Evolutionary conservation across 2,797 vertebrate species (phyloP).

Genomic region (Myotis findleyi): DNA sequence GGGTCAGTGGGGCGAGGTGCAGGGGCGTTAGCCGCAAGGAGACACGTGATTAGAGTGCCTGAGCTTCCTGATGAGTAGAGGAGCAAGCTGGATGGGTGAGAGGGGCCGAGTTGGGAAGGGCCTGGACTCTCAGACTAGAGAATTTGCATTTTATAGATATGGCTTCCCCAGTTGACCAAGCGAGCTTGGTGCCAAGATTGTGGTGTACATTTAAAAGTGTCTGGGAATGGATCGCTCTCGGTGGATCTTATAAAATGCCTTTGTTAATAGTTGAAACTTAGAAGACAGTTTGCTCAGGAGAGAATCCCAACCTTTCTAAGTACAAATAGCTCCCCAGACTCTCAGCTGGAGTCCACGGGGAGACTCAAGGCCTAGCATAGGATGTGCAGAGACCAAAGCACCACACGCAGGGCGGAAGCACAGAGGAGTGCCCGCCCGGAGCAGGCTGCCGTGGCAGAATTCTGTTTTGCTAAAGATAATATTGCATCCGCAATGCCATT

Average conservation of each 20-base stretch:
- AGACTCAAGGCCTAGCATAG: neutral
- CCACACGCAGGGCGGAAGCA: neutral
- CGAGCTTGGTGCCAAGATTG: neutral
- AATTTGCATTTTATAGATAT: neutral
- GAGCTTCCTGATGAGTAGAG: neutral
- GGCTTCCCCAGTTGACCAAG: neutral
- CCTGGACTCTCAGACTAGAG: neutral
- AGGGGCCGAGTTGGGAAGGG: neutral
- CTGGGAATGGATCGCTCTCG: neutral
- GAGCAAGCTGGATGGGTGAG: neutral
- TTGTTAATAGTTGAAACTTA: slow-evolving; percentile 7
- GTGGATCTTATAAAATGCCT: slow-evolving; percentile 18
- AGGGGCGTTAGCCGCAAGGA: neutral
- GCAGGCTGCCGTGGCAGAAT: neutral
- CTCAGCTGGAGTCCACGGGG: slow-evolving; percentile 2
- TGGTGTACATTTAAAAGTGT: neutral
- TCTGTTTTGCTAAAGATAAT: neutral
- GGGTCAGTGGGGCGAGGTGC: neutral
- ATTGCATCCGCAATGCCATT: neutral
- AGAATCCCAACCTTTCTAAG: slow-evolving; percentile 39
- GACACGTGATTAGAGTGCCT: neutral
- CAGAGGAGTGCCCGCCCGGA: neutral
- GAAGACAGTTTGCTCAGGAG: neutral
- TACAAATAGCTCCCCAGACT: neutral
- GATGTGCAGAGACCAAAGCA: neutral